These are phyloP conservation scores for Drosophila melanica DNA, from an alignment of 1,140 invertebrate genomes.

Conservation along the genomic window DNA sequence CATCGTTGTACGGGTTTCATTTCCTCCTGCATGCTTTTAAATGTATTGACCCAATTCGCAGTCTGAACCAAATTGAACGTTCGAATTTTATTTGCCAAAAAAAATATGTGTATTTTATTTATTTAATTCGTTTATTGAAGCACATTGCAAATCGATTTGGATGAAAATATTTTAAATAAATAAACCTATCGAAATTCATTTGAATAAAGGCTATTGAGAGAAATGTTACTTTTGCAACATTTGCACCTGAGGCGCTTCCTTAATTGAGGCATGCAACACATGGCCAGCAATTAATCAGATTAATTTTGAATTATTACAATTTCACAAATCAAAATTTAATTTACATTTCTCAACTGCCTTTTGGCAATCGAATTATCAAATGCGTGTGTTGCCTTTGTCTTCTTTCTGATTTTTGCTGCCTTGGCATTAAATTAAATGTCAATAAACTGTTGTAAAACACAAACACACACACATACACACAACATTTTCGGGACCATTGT, in stretches of 20 bases:
- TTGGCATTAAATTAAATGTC: constrained; percentile 46
- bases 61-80: constrained; percentile 13
- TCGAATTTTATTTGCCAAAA: constrained; percentile 47
- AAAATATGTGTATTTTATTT: background rate
- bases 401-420: constrained; percentile 20
- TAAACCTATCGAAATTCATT: background rate
- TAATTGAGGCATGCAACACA: constrained; percentile 23
- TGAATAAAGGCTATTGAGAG: background rate
- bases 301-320: constrained; percentile 30
- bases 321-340: constrained; percentile 47
- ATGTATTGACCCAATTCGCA: constrained; percentile 71
- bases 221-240: no score
- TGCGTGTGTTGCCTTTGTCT: constrained; percentile 17
- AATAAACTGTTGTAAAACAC: constrained; percentile 48
- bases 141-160: constrained; percentile 40
- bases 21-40: constrained; percentile 66
- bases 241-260: background rate
- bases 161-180: constrained; percentile 24
- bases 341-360: constrained; percentile 22
- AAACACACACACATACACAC: background rate
- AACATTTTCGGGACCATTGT: background rate
- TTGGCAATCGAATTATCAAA: constrained; percentile 45
- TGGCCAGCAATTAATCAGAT: constrained; percentile 31
- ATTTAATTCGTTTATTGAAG: constrained; percentile 9
- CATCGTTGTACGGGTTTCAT: constrained; percentile 57